These are phyloP conservation scores for Chlorodrepanis virens DNA, from an alignment of 2,113 vertebrate species.

Conservation along the genomic window DNA sequence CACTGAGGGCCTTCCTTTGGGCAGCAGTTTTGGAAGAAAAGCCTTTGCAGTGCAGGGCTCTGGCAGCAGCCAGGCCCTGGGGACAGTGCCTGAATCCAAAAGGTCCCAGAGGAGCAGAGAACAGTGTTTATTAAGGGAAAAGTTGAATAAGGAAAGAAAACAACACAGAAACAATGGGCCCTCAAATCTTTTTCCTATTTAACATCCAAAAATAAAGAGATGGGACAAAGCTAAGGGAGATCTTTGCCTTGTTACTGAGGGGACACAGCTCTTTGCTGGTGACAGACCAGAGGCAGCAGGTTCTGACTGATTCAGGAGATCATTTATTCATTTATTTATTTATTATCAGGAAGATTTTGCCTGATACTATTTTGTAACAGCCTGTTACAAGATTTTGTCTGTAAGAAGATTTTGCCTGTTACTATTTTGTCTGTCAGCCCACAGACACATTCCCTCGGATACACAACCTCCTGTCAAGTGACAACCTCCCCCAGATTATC, in stretches of 20 bases:
- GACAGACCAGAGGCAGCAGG: not conserved
- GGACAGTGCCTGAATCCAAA: not conserved
- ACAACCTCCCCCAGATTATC: not conserved
- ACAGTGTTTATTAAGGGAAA: not conserved
- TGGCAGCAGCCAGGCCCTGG: constrained; percentile 31
- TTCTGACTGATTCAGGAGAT: not conserved
- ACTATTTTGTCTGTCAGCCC: not conserved
- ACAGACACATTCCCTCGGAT: not conserved
- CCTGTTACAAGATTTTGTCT: not conserved
- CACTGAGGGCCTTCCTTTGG: not conserved
- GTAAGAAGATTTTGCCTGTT: not conserved
- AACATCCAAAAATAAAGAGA: constrained; percentile 18
- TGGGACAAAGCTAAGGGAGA: not conserved
- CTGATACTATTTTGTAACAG: not conserved
- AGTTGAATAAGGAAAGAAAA: constrained; percentile 26
- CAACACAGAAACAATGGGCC: constrained; percentile 17
- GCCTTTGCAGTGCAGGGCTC: not conserved
- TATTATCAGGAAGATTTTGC: not conserved
- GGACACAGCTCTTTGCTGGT: not conserved
- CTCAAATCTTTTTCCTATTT: constrained; percentile 38
- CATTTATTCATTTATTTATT: not conserved
- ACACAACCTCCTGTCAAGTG: not conserved
- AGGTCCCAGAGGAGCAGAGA: not conserved
- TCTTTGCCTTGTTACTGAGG: not conserved
- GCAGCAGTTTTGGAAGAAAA: not conserved